A percentile compares a stretch with the other conserved stretches of the same genome.
Evolutionary conservation across 2,888 invertebrate genomes (phyloP).

Genomic region (Invenusta paracnida): DNA sequence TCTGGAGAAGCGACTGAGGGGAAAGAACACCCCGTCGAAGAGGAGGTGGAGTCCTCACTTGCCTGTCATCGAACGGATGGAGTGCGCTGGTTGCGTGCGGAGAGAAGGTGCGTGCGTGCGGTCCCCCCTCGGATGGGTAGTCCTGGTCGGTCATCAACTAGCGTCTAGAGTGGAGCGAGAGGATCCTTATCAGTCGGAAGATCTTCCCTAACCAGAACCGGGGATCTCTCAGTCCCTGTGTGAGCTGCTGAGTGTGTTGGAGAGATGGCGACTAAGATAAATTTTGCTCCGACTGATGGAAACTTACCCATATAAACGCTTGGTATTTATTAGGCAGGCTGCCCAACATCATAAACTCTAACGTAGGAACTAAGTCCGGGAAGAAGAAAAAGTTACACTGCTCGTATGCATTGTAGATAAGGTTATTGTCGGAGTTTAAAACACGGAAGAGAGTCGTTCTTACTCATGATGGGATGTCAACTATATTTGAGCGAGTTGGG

Average conservation of each 20-base stretch:
- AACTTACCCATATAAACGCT: not conserved
- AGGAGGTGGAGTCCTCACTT: not conserved
- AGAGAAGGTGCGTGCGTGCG: no score
- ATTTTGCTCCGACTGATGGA: no score
- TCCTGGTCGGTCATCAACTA: not conserved
- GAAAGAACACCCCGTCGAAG: not conserved
- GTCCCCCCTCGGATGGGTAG: not conserved
- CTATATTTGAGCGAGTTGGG: no score
- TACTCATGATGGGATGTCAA: no score
- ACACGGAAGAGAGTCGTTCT: no score
- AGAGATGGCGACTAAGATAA: not conserved
- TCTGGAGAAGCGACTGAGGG: not conserved
- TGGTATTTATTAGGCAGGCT: not conserved
- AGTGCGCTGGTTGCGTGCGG: no score
- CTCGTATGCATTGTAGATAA: no score
- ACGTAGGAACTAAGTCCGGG: no score
- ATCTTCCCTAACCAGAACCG: not conserved
- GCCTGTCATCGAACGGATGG: not conserved
- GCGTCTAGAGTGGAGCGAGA: not conserved
- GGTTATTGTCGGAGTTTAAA: no score
- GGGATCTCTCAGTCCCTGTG: not conserved
- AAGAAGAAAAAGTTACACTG: not conserved
- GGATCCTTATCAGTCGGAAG: not conserved
- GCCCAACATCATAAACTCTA: no score
- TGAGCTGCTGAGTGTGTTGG: not conserved